Conservation (phyloP, 1,140 invertebrate genomes). For the Panagrolaimus sp. region DNA sequence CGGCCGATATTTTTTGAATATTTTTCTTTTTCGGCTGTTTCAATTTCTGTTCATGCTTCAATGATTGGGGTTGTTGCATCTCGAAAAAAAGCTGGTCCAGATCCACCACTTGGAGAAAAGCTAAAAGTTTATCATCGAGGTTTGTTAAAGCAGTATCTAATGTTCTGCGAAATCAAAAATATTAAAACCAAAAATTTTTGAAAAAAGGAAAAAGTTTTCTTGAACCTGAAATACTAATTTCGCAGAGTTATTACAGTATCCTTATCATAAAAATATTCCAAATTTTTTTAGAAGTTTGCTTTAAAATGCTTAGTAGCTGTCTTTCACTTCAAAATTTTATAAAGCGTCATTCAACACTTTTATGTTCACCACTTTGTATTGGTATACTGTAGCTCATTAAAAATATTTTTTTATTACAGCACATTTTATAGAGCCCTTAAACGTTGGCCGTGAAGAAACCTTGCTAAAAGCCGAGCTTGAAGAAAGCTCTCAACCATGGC, state of each 20-base stretch:
- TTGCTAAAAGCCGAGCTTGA: slow-evolving; percentile 4
- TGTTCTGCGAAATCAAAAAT: no score
- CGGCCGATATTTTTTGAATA: slow-evolving; percentile 28
- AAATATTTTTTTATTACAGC: no score
- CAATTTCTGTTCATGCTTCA: slow-evolving; percentile 23
- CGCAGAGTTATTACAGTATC: no score
- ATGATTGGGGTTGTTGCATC: slow-evolving; percentile 18
- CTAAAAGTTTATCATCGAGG: slow-evolving; percentile 15
- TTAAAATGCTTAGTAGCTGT: slow-evolving; percentile 6
- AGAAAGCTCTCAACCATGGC: slow-evolving; percentile 12
- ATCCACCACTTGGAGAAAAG: slow-evolving; percentile 26
- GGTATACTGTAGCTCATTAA: neutral
- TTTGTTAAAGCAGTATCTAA: no score
- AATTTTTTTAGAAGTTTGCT: neutral
- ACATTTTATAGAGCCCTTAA: slow-evolving; percentile 5
- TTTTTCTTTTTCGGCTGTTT: slow-evolving; percentile 26
- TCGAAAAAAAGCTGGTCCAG: slow-evolving; percentile 20
- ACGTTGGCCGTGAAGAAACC: slow-evolving; percentile 17
- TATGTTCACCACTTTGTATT: slow-evolving; percentile 20
- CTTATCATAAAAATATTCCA: no score
- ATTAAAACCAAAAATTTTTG: no score
- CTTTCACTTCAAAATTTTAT: slow-evolving; percentile 20
- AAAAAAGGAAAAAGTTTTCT: no score
- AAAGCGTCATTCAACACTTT: slow-evolving; percentile 11
- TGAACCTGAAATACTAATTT: no score